Base-by-base conservation (phyloP, 2,113 vertebrate species). In the Rhodinocichla rosea region DNA sequence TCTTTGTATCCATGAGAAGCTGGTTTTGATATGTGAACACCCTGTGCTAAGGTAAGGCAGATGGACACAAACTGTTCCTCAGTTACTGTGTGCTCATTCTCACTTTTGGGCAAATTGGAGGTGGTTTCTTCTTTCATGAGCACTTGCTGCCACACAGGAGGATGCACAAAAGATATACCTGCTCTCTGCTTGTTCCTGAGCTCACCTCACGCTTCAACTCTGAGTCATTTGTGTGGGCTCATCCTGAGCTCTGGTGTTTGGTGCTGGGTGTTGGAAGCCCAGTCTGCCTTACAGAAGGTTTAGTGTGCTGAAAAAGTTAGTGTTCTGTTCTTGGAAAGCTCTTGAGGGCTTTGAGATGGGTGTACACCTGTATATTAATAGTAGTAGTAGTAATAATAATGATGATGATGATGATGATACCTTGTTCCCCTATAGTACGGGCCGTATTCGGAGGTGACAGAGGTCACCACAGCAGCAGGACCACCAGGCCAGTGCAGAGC, bases 401-500 rank as follows among this genome's bases (percentile, higher is more conserved):
- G 6, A 11, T 62, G 3, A 35, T 35, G 2, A 22, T 28, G 2
- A 33, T 26, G 2, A 30, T 7, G 2, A 1, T 3, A 8, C 62
- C 18, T 83, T 80, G 47, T 89, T 94, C 32, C 68, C 71, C 82
- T 95, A 47, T 37, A 99, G 99, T 99, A 98, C 0, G 99, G 99
- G 22, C 98, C 98, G 0, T 99, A 98, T 94, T 99, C 99, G 0
- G 98, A 99, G 67, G 97, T 97, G 1, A 98, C 98, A 21, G 98
- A 98, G 85, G 98, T 99, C 85, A 99, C 98, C 52, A 99, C 99
- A 21, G 98, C 99, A 90, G 98, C 99, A 1, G 99, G 99, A 50
- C 99, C 99, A 13, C 99, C 99, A 1, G 98, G 98, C 63, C 99
- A 99, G 91, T 99, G 99, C 92, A 98, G 88, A 97, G 98, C 98